Evolutionary conservation across 2,113 vertebrate genomes (phyloP).

Genomic region (Bucco capensis): DNA sequence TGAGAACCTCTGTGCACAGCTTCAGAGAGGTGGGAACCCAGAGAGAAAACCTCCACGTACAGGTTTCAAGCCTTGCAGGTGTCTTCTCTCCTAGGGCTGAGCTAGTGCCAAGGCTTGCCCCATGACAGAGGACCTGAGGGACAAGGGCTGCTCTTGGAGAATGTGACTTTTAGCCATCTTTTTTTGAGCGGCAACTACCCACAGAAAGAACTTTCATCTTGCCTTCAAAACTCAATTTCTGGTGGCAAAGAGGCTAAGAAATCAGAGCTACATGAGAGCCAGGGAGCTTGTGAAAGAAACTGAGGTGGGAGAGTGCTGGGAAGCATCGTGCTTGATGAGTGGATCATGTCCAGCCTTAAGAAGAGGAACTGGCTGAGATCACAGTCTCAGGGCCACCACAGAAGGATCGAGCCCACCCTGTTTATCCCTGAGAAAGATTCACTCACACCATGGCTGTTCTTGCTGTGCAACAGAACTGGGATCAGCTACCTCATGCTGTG

Average conservation of each 20-base stretch:
- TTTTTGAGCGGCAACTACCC: not conserved
- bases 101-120: not conserved
- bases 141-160: not conserved
- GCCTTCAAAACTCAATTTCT: not conserved
- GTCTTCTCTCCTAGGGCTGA: not conserved
- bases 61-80: not conserved
- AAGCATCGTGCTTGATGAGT: rapidly evolving
- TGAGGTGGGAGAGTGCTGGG: not conserved
- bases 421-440: not conserved
- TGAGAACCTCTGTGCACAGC: not conserved
- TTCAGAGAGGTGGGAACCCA: rapidly evolving
- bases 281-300: not conserved
- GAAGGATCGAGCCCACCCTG: not conserved
- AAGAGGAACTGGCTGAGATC: not conserved
- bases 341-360: not conserved
- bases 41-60: rapidly evolving
- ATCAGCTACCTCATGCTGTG: not conserved
- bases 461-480: rapidly evolving
- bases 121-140: not conserved
- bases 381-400: not conserved
- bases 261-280: not conserved
- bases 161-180: not conserved
- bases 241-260: not conserved
- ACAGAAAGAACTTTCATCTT: not conserved
- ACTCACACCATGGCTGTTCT: rapidly evolving